These are phyloP conservation scores for Microplitis manilae DNA, from an alignment of 2,888 invertebrate genomes.

Conservation along the genomic window DNA sequence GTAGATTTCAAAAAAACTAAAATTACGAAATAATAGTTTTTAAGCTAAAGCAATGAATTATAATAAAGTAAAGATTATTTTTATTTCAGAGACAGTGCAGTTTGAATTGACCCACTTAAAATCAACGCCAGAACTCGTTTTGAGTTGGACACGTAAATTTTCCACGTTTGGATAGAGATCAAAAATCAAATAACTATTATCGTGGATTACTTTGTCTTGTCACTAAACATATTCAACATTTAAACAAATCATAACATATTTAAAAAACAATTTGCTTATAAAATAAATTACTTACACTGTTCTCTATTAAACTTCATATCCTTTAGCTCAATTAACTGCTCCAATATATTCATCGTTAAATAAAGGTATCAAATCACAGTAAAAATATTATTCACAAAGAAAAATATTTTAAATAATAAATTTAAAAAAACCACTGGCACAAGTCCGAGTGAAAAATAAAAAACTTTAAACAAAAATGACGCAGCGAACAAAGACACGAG, in stretches of 20 bases:
- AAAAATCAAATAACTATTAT: not conserved
- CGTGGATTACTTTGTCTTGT: not conserved
- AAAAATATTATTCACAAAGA: too few species aligned
- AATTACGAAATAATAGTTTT: too few species aligned
- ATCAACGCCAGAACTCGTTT: constrained; percentile 15
- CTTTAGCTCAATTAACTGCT: constrained; percentile 31
- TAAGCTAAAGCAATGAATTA: not conserved
- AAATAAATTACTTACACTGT: constrained; percentile 67
- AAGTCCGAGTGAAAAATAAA: not conserved
- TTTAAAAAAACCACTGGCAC: constrained; percentile 11
- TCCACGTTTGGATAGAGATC: constrained; percentile 30
- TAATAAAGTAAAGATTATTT: constrained; percentile 31
- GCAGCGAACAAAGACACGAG: not conserved
- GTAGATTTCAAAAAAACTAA: too few species aligned
- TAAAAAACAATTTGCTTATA: constrained; percentile 9
- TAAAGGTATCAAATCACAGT: not conserved
- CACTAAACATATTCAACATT: not conserved
- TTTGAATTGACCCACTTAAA: constrained; percentile 35
- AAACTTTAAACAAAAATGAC: not conserved
- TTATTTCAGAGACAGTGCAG: constrained; percentile 24
- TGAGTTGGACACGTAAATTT: not conserved
- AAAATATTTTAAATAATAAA: not conserved
- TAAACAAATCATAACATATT: not conserved
- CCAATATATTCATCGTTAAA: constrained; percentile 36
- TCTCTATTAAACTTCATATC: constrained; percentile 61